Conservation (phyloP, 2,888 invertebrate genomes). For the Mycalesis mineus region DNA sequence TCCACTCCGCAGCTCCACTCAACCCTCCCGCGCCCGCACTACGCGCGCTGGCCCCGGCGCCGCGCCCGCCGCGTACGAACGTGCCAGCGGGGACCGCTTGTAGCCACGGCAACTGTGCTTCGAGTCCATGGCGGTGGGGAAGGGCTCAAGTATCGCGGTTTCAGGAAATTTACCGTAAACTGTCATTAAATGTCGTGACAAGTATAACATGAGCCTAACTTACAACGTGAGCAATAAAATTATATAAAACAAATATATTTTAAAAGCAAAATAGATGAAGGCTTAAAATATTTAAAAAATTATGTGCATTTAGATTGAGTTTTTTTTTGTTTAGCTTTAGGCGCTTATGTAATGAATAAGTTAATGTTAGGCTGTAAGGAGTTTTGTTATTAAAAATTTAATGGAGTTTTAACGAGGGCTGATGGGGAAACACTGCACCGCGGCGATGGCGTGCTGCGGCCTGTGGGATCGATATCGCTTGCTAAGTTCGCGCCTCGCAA, state of each 20-base stretch:
- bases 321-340: not conserved
- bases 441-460: constrained; percentile 66
- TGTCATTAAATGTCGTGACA: not conserved
- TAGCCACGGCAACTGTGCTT: constrained; percentile 8
- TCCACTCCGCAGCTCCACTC: constrained; percentile 41
- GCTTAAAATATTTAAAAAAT: not conserved
- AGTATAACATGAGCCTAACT: no score
- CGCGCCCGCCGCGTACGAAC: constrained; percentile 16
- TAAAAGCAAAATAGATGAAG: not conserved
- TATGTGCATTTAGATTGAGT: not conserved
- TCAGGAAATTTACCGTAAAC: not conserved
- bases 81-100: not conserved
- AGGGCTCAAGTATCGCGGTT: not conserved
- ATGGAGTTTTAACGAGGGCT: constrained; percentile 24
- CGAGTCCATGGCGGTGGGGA: not conserved
- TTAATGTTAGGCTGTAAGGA: not conserved
- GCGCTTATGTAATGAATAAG: not conserved
- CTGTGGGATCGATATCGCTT: constrained; percentile 66
- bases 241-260: not conserved
- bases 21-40: constrained; percentile 49
- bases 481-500: constrained; percentile 62
- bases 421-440: constrained; percentile 50
- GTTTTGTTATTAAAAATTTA: not conserved
- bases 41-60: constrained; percentile 35
- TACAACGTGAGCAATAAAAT: no score